A percentile compares a stretch with the other conserved stretches of the same genome.
phyloP scores from a whole-genome alignment of 1,140 invertebrate genomes.

The Saccostrea echinata region DNA sequence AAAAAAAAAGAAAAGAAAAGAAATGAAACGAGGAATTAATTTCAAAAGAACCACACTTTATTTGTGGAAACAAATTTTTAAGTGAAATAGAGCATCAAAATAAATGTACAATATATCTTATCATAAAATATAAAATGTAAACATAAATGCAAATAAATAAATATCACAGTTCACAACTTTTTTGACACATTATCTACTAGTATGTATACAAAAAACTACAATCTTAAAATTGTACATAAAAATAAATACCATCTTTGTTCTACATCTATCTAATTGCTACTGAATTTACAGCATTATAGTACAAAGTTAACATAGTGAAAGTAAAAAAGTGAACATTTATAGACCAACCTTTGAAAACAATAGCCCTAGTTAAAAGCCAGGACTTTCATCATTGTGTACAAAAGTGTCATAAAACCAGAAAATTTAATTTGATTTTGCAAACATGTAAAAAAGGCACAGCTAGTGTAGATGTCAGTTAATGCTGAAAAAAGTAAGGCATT shows the following conservation, averaged over 20 bases:
- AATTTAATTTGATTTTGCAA: background rate
- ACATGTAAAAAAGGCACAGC: background rate
- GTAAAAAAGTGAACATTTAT: background rate
- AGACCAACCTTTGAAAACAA: background rate
- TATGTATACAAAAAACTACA: background rate
- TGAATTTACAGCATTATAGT: background rate
- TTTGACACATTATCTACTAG: background rate
- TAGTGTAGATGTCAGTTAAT: background rate
- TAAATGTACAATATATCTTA: background rate
- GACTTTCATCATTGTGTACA: background rate
- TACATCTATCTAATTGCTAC: too few species aligned
- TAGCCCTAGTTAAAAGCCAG: background rate
- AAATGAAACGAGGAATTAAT: background rate
- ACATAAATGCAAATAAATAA: slow-evolving; percentile 36
- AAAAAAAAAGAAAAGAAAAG: too few species aligned
- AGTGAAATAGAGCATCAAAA: slow-evolving; percentile 19
- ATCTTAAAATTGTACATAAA: background rate
- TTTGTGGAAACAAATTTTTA: slow-evolving; percentile 27
- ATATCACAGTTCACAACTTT: background rate
- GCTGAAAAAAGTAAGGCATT: background rate
- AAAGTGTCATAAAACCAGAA: background rate
- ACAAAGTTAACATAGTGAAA: background rate
- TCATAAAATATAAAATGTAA: slow-evolving; percentile 10
- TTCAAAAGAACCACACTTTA: slow-evolving; percentile 24
- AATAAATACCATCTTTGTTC: background rate